Evolutionary conservation across 2,888 invertebrate species (phyloP).

Genomic region (Eupelmus urozonus): DNA sequence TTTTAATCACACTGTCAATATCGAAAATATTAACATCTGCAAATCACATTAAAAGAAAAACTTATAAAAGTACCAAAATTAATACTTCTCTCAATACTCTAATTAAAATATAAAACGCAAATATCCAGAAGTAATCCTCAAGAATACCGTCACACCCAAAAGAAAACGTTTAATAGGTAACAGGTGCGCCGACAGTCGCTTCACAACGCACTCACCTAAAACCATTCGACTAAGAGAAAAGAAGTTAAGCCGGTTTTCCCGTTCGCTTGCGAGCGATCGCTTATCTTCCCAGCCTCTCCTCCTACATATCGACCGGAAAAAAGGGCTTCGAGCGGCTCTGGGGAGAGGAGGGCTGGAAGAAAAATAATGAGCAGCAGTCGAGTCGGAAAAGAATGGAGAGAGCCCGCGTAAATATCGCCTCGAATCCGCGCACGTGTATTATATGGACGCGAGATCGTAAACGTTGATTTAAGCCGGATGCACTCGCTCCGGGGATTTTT

Average conservation of each 20-base stretch:
- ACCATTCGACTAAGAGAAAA: not conserved
- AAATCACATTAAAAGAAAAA: no score
- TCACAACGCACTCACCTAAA: no score
- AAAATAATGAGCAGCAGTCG: constrained; percentile 45
- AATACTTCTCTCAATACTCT: no score
- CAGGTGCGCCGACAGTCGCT: no score
- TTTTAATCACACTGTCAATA: no score
- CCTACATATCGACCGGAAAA: constrained; percentile 14
- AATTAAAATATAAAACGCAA: no score
- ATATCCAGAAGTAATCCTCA: no score
- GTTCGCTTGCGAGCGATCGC: no score
- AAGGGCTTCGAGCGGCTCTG: constrained; percentile 12
- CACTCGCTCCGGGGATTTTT: constrained; percentile 21
- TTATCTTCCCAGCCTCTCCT: constrained; percentile 17
- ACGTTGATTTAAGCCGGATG: constrained; percentile 46
- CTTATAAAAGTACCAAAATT: no score
- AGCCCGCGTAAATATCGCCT: constrained; percentile 59
- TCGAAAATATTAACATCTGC: no score
- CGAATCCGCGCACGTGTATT: constrained; percentile 48
- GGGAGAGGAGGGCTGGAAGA: not conserved
- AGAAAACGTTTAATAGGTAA: no score
- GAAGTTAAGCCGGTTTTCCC: constrained; percentile 51
- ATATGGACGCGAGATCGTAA: constrained; percentile 51
- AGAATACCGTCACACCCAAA: no score
- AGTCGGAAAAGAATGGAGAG: not conserved